Conservation (phyloP, 2,113 vertebrate species). For the Pithys albifrons region DNA sequence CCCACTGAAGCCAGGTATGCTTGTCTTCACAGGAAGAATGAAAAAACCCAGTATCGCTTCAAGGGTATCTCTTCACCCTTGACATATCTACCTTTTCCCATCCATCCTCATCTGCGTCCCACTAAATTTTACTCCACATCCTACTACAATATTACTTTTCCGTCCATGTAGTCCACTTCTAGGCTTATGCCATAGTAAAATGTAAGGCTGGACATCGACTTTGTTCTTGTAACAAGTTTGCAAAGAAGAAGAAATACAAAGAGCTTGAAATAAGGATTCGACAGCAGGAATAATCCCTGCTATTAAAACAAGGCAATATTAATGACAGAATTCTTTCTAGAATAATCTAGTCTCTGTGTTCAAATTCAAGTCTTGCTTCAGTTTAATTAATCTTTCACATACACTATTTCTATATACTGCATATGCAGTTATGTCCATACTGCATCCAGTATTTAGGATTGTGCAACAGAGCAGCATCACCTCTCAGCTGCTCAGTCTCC, state of each 20-base stretch:
- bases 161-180: not conserved
- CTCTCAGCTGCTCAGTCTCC: not conserved
- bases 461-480: not conserved
- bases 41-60: not conserved
- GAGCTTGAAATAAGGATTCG: not conserved
- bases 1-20: not conserved
- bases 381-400: not conserved
- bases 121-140: not conserved
- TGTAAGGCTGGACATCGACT: not conserved
- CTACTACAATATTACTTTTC: not conserved
- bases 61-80: not conserved
- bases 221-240: not conserved
- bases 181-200: not conserved
- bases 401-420: not conserved
- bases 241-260: not conserved
- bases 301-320: not conserved
- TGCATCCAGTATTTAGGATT: not conserved
- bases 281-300: not conserved
- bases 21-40: not conserved
- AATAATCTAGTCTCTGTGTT: not conserved
- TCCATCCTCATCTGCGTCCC: not conserved
- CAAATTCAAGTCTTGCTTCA: not conserved
- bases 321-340: not conserved
- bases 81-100: not conserved
- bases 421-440: not conserved